Evolutionary conservation across 37 sponge, comb jelly and placozoan species (phyloP), one percentile per base, ranked within the genome.

Genomic region (Geodia barretti): DNA sequence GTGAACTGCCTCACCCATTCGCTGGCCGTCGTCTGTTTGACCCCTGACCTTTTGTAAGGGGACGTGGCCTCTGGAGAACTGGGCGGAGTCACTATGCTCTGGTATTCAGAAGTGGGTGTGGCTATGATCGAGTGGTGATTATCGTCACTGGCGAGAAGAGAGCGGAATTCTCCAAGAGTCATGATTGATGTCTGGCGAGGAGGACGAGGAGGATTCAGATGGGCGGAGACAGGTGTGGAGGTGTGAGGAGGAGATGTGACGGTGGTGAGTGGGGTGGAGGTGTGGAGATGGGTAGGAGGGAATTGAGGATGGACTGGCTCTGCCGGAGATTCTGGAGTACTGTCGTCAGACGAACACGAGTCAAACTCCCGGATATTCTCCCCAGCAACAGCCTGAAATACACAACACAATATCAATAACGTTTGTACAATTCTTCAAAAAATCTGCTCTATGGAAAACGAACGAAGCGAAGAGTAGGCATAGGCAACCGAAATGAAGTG

Each of bases 1-100:
- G 37, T 5, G 29, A 84, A 41, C 41, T 79, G 80, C 67, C 73
- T 79, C 14, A 86, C 20, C 87, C 87, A 86, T 29, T 73, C 87
- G 60, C 81, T 75, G 20, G 87, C 25, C 29, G 72, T 86, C 0
- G 78, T 60, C 72, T 32, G 60, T 65, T 39, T 79, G 3, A 71
- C 24, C 41, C 38, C 65, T n/a, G 64, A 65, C 2, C 39, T 39
- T 19, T 33, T 64, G 33, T 64, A 39, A 29, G 77, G 64, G 24
- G 64, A 7, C 14, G 54, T 47, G 14, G 14, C 1, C 43, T 81
- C 82, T 36, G 78, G 78, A 2, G 78, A 77, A 64, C 79, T 67
- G 8, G 79, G 79, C 14, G 68, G 69, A 8, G 58, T 72, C 29
- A 2, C 67, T 23, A 79, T 68, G 60, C 37, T 31, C 32, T 26